Evolutionary conservation across 2,888 invertebrate genomes (phyloP).

Genomic region (Drosophila stalkeri): DNA sequence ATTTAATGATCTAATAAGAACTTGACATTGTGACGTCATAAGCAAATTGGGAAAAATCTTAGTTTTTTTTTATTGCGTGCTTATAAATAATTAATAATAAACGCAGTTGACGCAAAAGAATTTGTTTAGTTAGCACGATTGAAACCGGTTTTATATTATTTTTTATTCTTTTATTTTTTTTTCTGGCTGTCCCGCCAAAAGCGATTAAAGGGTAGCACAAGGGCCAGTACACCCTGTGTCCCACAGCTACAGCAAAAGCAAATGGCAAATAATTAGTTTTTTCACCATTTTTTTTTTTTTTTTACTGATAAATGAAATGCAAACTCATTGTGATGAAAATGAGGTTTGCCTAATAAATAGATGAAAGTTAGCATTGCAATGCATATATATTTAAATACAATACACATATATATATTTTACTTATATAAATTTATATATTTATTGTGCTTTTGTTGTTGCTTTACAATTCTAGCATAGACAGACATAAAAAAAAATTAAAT

Average conservation of each 20-base stretch:
- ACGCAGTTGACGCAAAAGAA: not conserved
- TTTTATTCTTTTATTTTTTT: too few relatives aligned
- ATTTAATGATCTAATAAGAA: not conserved
- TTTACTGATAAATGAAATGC: slow-evolving; percentile 48
- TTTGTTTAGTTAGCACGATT: not conserved
- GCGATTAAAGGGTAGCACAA: slow-evolving; percentile 5
- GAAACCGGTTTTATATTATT: slow-evolving; percentile 36
- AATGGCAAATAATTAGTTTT: not conserved
- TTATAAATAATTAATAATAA: not conserved
- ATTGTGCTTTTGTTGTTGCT: slow-evolving; percentile 12
- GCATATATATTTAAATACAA: not conserved
- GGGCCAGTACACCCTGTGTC: slow-evolving; percentile 19
- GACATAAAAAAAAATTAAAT: slow-evolving; percentile 12
- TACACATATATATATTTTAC: not conserved
- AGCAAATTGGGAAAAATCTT: not conserved
- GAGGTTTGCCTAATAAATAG: slow-evolving; percentile 23
- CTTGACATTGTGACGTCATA: slow-evolving; percentile 21
- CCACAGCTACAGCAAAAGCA: not conserved
- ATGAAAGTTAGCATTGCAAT: not conserved
- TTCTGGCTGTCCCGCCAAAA: slow-evolving; percentile 42
- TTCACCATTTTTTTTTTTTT: not conserved
- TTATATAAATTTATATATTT: slow-evolving; percentile 1
- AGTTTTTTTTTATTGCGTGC: not conserved
- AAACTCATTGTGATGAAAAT: slow-evolving; percentile 34
- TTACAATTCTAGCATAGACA: slow-evolving; percentile 11